These are phyloP conservation scores for Nothocercus nigrocapillus DNA, from an alignment of 2,113 vertebrate species.

Conservation along the genomic window DNA sequence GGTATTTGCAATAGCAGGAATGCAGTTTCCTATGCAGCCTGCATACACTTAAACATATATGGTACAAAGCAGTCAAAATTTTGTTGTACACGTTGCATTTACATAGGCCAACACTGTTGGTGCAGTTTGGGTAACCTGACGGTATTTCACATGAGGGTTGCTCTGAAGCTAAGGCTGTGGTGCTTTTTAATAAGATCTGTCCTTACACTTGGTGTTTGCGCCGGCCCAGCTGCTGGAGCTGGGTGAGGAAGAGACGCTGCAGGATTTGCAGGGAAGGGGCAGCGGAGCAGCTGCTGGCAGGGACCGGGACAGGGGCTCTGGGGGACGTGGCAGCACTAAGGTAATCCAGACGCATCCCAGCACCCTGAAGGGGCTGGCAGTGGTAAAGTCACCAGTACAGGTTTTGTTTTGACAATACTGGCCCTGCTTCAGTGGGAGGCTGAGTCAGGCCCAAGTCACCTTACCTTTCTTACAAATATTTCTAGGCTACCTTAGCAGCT, in stretches of 20 bases:
- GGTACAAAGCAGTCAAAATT: background rate
- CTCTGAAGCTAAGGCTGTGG: background rate
- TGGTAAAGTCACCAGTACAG: background rate
- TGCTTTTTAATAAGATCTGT: background rate
- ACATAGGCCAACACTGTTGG: background rate
- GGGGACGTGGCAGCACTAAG: background rate
- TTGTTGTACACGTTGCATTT: background rate
- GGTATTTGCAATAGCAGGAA: background rate
- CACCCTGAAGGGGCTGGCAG: accelerated
- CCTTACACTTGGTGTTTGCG: background rate
- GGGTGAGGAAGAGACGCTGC: background rate
- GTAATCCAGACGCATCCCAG: background rate
- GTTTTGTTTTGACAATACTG: background rate
- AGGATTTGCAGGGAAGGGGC: accelerated
- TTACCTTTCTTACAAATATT: background rate
- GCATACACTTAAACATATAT: background rate
- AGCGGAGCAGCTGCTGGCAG: background rate
- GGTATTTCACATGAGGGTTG: background rate
- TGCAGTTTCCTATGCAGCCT: background rate
- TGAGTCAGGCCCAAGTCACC: accelerated
- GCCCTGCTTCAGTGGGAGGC: background rate
- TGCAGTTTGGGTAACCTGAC: background rate
- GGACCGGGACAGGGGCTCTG: accelerated
- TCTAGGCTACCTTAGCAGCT: background rate
- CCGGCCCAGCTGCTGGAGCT: too few relatives aligned